These are phyloP conservation scores for Polypterus senegalus DNA, from an alignment of 2,113 vertebrate genomes.

Conservation along the genomic window DNA sequence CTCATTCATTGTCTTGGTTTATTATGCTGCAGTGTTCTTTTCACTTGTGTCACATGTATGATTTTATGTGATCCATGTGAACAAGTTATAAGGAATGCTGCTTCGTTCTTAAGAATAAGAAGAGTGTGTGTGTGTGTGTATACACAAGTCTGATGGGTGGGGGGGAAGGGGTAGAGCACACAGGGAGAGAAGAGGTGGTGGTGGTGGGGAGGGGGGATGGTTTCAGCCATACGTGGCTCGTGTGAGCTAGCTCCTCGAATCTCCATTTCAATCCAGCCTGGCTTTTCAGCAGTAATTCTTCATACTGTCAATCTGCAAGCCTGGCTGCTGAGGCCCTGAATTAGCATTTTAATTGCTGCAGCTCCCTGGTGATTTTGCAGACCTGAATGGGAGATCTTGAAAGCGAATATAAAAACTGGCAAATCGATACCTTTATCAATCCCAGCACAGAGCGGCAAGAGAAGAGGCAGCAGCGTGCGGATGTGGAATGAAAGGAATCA, in stretches of 20 bases:
- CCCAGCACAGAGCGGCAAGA: background rate
- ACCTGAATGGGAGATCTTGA: constrained; percentile 4
- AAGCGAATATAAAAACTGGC: constrained; percentile 13
- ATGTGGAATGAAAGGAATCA: too few species aligned
- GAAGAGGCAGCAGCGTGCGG: background rate
- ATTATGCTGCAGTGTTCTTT: too few species aligned
- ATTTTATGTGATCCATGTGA: too few species aligned
- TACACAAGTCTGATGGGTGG: too few species aligned
- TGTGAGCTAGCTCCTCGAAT: background rate
- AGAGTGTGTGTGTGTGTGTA: too few species aligned
- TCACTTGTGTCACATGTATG: too few species aligned
- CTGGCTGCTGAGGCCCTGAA: constrained; percentile 8
- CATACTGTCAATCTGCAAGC: constrained; percentile 11
- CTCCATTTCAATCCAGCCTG: constrained; percentile 12
- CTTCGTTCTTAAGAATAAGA: too few species aligned
- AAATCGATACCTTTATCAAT: constrained; percentile 14
- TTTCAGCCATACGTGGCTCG: background rate
- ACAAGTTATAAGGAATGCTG: too few species aligned
- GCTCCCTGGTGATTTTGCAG: constrained; percentile 10
- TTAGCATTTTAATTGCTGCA: constrained; percentile 17
- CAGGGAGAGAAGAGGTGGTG: background rate
- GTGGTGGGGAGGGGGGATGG: too few species aligned
- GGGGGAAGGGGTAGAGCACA: too few species aligned
- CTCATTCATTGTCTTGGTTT: too few species aligned
- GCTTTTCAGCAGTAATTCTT: constrained; percentile 15